Conservation (phyloP, 1,140 invertebrate species). For the Apis mellifera region Amel_HAv3.1 CM009935.2:3087501-3088000, state of each 20-base stretch:
- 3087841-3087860: background rate
- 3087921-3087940: background rate
- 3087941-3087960: too few species aligned
- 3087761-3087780: background rate
- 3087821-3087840: slow-evolving; percentile 46
- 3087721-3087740: slow-evolving; percentile 38
- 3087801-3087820: background rate
- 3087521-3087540: slow-evolving; percentile 56
- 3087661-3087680: slow-evolving; percentile 54
- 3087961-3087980: background rate
- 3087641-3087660: slow-evolving; percentile 58
- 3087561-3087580: slow-evolving; percentile 69
- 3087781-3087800: too few species aligned
- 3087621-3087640: slow-evolving; percentile 56
- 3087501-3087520: background rate
- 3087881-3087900: background rate
- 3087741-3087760: slow-evolving; percentile 33
- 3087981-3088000: background rate
- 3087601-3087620: slow-evolving; percentile 46
- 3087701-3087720: slow-evolving; percentile 43
- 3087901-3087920: background rate
- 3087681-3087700: slow-evolving; percentile 45
- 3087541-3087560: slow-evolving; percentile 74
- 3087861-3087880: background rate
- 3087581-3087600: slow-evolving; percentile 13